These are phyloP conservation scores for Drosophila emarginata DNA, from an alignment of 2,888 invertebrate species.

Conservation along the genomic window DNA sequence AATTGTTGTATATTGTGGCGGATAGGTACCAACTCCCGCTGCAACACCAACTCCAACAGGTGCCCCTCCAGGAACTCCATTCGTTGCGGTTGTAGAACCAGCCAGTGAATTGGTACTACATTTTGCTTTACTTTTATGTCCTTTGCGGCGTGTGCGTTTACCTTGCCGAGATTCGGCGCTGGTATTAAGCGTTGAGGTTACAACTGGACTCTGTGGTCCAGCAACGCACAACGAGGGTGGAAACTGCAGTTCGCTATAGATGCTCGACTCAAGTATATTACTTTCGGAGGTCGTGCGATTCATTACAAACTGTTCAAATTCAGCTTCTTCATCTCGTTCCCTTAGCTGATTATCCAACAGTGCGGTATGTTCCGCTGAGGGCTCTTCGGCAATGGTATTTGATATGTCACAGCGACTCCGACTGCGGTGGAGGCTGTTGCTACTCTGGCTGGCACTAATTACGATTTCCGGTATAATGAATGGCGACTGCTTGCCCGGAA, in stretches of 20 bases:
- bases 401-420: conserved; percentile 44
- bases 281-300: conserved; percentile 80
- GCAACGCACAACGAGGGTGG: conserved; percentile 8
- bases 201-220: not conserved
- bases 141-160: conserved; percentile 76
- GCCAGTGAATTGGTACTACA: conserved; percentile 43
- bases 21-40: conserved; percentile 62
- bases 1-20: conserved; percentile 81
- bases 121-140: conserved; percentile 63
- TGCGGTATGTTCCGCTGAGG: conserved; percentile 67
- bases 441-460: conserved; percentile 70
- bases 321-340: conserved; percentile 51
- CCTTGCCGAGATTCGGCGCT: conserved; percentile 71
- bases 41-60: conserved; percentile 51
- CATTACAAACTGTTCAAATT: conserved; percentile 75
- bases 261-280: conserved; percentile 79
- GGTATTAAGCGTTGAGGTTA: conserved; percentile 56
- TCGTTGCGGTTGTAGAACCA: conserved; percentile 4
- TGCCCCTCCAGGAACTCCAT: conserved; percentile 42
- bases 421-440: conserved; percentile 64
- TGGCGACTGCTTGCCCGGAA: conserved; percentile 29
- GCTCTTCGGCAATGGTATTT: conserved; percentile 47
- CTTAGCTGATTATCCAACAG: conserved; percentile 51
- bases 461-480: conserved; percentile 75
- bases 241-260: conserved; percentile 78